A percentile compares a stretch with the other conserved stretches of the same genome.
These are phyloP conservation scores for Tenthredo notha DNA, from an alignment of 2,888 invertebrate genomes.

Conservation along the genomic window DNA sequence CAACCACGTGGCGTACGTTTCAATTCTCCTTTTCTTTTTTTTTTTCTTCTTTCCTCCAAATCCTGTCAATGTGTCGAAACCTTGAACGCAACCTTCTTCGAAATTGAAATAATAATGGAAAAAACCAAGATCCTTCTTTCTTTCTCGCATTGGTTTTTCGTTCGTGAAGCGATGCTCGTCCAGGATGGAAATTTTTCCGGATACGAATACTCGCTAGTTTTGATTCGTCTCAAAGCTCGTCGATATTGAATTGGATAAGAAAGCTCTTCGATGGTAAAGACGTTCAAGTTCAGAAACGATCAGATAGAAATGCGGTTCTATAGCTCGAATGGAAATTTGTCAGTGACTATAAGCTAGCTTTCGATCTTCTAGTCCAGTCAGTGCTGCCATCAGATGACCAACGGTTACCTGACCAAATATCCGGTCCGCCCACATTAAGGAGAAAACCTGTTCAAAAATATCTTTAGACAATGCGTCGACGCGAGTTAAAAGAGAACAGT, in stretches of 20 bases:
- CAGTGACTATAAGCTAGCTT: not conserved
- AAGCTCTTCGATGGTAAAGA: not conserved
- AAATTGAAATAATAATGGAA: not conserved
- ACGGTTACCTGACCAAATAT: slow-evolving; percentile 66
- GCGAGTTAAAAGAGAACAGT: slow-evolving; percentile 45
- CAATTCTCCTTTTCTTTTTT: slow-evolving; percentile 5
- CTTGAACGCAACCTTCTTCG: not conserved
- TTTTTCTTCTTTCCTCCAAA: not conserved
- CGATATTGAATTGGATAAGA: not conserved
- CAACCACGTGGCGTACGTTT: slow-evolving; percentile 28
- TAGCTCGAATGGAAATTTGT: not conserved
- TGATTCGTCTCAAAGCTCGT: not conserved
- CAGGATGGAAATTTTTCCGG: not conserved
- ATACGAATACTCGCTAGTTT: not conserved
- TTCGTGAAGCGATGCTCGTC: not conserved
- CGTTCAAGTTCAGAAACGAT: not conserved
- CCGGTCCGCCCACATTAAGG: slow-evolving; percentile 68
- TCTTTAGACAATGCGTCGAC: slow-evolving; percentile 65
- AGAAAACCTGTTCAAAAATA: slow-evolving; percentile 62
- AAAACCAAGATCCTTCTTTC: not conserved
- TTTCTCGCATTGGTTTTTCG: not conserved
- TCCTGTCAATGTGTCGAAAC: not conserved
- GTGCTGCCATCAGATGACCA: slow-evolving; percentile 64
- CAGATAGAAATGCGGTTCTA: not conserved
- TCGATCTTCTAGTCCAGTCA: slow-evolving; percentile 55